Evolutionary conservation across 2,113 vertebrate genomes (phyloP).

Genomic region (Phodopus roborovskii): DNA sequence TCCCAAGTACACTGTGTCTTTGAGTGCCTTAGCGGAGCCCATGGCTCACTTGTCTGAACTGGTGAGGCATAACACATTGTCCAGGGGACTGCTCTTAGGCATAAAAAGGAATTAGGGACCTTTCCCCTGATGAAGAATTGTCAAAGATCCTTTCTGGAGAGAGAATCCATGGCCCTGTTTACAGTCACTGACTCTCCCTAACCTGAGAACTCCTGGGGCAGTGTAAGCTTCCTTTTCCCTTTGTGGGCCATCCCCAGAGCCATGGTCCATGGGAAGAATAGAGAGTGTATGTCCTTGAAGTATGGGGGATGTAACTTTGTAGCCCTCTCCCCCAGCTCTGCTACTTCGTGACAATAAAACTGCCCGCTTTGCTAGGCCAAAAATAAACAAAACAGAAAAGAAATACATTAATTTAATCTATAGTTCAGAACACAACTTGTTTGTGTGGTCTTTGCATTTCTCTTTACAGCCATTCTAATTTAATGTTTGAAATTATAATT

Average conservation of each 20-base stretch:
- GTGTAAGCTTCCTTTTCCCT: neutral
- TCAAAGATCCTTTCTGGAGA: conserved; percentile 51
- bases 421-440: conserved; percentile 8
- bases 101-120: conserved; percentile 15
- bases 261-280: neutral
- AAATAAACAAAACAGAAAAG: neutral
- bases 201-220: conserved; percentile 33
- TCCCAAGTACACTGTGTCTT: conserved; percentile 12
- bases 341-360: conserved; percentile 72
- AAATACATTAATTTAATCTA: conserved; percentile 23
- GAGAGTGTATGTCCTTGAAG: conserved; percentile 1
- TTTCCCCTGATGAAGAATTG: conserved; percentile 32
- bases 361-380: neutral
- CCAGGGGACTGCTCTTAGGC: conserved; percentile 36
- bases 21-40: conserved; percentile 42
- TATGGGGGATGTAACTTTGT: neutral
- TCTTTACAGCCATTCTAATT: conserved; percentile 56
- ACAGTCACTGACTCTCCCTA: conserved; percentile 52
- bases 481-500: conserved; percentile 59
- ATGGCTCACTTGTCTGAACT: neutral
- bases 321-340: neutral
- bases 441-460: conserved; percentile 14
- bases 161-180: conserved; percentile 56
- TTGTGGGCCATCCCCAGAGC: conserved; percentile 17
- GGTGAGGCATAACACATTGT: neutral